These are phyloP conservation scores for Drosophila paramelanica DNA, from an alignment of 2,888 invertebrate genomes.

Conservation along the genomic window DNA sequence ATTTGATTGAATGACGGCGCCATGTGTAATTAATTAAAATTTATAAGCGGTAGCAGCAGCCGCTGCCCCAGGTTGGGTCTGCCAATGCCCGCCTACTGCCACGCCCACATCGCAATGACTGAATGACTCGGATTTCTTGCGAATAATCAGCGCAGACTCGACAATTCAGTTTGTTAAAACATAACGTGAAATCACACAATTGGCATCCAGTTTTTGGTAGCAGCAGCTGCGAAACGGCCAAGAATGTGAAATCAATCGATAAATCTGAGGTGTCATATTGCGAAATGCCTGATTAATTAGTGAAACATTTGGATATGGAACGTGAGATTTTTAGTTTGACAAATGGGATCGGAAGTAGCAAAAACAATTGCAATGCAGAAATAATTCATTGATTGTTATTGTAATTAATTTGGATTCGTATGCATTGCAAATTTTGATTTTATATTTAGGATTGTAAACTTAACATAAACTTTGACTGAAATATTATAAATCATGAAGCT, in stretches of 20 bases:
- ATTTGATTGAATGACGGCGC: constrained; percentile 44
- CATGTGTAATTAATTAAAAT: constrained; percentile 60
- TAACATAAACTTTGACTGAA: background rate
- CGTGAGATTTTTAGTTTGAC: constrained; percentile 26
- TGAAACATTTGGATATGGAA: constrained; percentile 18
- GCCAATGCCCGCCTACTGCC: background rate
- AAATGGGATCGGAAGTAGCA: background rate
- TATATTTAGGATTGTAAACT: background rate
- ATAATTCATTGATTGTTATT: background rate
- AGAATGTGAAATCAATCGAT: constrained; percentile 25
- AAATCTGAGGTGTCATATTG: constrained; percentile 21
- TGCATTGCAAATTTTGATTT: too few species aligned
- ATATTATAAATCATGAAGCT: background rate
- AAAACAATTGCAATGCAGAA: background rate
- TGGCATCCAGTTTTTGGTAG: background rate
- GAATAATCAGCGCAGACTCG: constrained; percentile 7
- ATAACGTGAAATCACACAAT: constrained; percentile 20
- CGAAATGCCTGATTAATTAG: constrained; percentile 1
- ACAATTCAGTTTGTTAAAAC: constrained; percentile 7
- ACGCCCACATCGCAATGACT: constrained; percentile 12
- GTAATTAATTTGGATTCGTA: too few species aligned
- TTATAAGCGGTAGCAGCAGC: constrained; percentile 26
- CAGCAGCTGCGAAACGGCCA: constrained; percentile 22
- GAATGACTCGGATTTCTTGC: constrained; percentile 28
- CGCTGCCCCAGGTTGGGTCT: constrained; percentile 1